Percentiles rank a stretch among this genome's conserved stretches.
Conservation (phyloP, 2,113 vertebrate genomes). For the Dicentrarchus labrax region DNA sequence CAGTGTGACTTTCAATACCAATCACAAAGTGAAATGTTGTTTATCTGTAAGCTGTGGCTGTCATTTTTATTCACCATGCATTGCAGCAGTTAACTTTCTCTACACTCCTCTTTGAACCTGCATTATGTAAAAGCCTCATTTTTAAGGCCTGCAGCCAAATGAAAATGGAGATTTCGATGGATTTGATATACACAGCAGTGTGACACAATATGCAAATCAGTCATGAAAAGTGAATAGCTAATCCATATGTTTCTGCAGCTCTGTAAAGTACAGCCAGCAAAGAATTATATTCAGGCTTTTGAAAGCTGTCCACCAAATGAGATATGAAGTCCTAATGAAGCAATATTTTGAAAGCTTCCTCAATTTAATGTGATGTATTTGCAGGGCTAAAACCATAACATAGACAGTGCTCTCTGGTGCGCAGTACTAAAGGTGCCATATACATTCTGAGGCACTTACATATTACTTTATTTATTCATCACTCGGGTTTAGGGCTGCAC, state of each 20-base stretch:
- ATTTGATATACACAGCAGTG: constrained; percentile 7
- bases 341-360: neutral
- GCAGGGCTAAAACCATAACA: neutral
- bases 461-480: too few species aligned
- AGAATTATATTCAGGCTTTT: neutral
- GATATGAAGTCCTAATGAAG: neutral
- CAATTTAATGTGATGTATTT: neutral
- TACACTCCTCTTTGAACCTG: neutral
- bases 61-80: neutral
- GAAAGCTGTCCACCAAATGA: constrained; percentile 4
- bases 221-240: constrained; percentile 7
- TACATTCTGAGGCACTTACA: too few species aligned
- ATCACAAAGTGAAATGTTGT: neutral
- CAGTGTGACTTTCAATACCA: neutral
- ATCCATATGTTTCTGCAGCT: constrained; percentile 16
- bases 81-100: neutral
- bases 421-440: neutral
- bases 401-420: neutral
- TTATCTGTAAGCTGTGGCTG: neutral
- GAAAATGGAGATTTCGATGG: constrained; percentile 6
- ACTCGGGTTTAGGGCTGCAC: too few species aligned
- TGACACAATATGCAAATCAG: constrained; percentile 49
- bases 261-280: neutral
- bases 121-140: constrained; percentile 19
- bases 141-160: constrained; percentile 11